phyloP scores from a whole-genome alignment of 2,797 vertebrate genomes.

The Enteromius radiatus region DNA sequence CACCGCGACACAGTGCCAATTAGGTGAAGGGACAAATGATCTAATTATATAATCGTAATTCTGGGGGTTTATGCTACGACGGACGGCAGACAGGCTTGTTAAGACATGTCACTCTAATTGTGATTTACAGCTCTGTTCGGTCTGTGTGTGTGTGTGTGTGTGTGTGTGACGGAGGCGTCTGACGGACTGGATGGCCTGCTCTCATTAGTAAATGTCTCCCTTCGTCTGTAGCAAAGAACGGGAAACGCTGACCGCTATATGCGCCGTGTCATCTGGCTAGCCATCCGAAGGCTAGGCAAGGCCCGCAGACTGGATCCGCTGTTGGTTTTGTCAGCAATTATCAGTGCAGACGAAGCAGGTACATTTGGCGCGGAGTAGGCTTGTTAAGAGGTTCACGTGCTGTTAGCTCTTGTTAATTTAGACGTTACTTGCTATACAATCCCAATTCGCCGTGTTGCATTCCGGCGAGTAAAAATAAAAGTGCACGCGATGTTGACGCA shows the following conservation, averaged over 20 bases:
- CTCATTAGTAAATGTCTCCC: constrained; percentile 59
- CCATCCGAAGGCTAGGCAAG: background rate
- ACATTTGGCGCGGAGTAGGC: background rate
- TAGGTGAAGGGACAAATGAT: constrained; percentile 45
- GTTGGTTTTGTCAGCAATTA: constrained; percentile 53
- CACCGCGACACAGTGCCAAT: constrained; percentile 29
- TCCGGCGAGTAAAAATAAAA: constrained; percentile 21
- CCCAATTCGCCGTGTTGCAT: background rate
- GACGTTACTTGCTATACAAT: constrained; percentile 7
- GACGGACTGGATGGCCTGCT: constrained; percentile 39
- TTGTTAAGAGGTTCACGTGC: constrained; percentile 11
- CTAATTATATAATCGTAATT: constrained; percentile 36
- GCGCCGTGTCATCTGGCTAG: constrained; percentile 38
- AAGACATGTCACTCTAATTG: constrained; percentile 52
- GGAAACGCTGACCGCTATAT: background rate
- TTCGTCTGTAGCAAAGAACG: constrained; percentile 28
- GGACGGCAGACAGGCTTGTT: constrained; percentile 36
- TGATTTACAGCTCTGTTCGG: constrained; percentile 51
- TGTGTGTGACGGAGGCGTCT: constrained; percentile 41
- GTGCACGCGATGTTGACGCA: background rate
- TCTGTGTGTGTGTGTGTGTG: constrained; percentile 10
- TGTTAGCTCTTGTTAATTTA: constrained; percentile 26
- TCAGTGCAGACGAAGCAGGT: constrained; percentile 33
- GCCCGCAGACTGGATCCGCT: background rate
- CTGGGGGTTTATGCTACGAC: constrained; percentile 23